A percentile compares a stretch with the other conserved stretches of the same genome.
Conservation (phyloP, 2,888 invertebrate genomes). For the Eilema sororculum region DNA sequence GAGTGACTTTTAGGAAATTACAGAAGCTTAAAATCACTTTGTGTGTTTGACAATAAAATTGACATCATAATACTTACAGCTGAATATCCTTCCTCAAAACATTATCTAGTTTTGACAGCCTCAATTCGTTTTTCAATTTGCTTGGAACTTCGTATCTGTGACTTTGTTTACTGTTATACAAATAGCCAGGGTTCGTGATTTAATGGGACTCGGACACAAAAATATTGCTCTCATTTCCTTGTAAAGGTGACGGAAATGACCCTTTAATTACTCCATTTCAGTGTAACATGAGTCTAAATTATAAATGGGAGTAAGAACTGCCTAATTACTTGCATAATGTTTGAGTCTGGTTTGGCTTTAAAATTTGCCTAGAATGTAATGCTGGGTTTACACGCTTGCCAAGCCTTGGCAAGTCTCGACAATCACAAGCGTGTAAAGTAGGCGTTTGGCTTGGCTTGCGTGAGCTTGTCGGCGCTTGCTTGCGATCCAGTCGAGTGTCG, state of each 20-base stretch:
- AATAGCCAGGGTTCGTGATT: slow-evolving; percentile 57
- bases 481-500: no score
- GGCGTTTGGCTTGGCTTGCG: no score
- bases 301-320: neutral
- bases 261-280: slow-evolving; percentile 56
- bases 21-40: neutral
- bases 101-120: slow-evolving; percentile 9
- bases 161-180: slow-evolving; percentile 53
- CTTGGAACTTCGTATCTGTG: slow-evolving; percentile 36
- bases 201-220: slow-evolving; percentile 57
- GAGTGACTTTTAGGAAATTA: neutral
- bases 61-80: slow-evolving; percentile 16
- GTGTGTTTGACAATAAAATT: neutral
- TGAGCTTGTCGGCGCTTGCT: no score
- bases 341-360: neutral
- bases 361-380: no score
- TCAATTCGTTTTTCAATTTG: slow-evolving; percentile 46
- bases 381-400: no score
- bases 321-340: neutral
- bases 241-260: slow-evolving; percentile 55
- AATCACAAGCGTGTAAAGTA: no score
- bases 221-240: slow-evolving; percentile 61
- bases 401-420: no score
- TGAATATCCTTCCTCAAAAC: slow-evolving; percentile 18
- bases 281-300: neutral